These are phyloP conservation scores for Parazoanthus atlanticus DNA, from an alignment of 92 coral and sea anemone genomes.

Conservation along the genomic window DNA sequence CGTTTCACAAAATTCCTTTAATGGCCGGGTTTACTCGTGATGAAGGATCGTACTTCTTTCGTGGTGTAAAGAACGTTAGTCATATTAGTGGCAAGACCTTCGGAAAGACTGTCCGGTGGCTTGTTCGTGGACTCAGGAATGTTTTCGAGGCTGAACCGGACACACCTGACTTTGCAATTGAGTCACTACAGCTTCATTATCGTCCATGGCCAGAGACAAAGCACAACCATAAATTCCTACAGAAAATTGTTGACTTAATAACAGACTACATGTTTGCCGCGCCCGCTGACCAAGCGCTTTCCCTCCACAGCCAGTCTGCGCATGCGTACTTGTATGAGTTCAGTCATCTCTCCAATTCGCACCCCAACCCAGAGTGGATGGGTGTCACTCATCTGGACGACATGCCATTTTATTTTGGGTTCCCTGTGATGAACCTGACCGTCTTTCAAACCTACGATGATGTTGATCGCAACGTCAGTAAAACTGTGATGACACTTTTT, in stretches of 20 bases:
- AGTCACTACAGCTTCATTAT: conserved; percentile 49
- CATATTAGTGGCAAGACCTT: neutral
- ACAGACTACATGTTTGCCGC: conserved; percentile 47
- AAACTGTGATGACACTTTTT: conserved; percentile 27
- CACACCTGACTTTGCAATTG: conserved; percentile 8
- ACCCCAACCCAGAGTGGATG: conserved; percentile 13
- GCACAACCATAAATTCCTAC: conserved; percentile 31
- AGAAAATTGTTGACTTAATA: conserved; percentile 32
- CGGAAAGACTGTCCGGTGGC: neutral
- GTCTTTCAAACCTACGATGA: neutral
- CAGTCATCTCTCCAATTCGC: conserved; percentile 16
- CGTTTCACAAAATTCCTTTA: conserved; percentile 59
- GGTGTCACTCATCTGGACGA: conserved; percentile 12
- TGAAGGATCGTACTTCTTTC: conserved; percentile 58
- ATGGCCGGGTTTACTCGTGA: conserved; percentile 77
- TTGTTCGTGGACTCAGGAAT: neutral
- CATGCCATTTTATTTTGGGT: conserved; percentile 19
- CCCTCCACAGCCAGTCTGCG: conserved; percentile 46
- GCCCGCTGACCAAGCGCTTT: conserved; percentile 41
- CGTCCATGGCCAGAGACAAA: conserved; percentile 61
- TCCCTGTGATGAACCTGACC: conserved; percentile 19
- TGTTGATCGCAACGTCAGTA: conserved; percentile 54
- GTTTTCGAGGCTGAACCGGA: neutral
- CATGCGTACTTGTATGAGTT: conserved; percentile 57
- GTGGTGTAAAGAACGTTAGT: neutral